Conservation (phyloP, 2,888 invertebrate genomes). For the Eupithecia abbreviata region DNA sequence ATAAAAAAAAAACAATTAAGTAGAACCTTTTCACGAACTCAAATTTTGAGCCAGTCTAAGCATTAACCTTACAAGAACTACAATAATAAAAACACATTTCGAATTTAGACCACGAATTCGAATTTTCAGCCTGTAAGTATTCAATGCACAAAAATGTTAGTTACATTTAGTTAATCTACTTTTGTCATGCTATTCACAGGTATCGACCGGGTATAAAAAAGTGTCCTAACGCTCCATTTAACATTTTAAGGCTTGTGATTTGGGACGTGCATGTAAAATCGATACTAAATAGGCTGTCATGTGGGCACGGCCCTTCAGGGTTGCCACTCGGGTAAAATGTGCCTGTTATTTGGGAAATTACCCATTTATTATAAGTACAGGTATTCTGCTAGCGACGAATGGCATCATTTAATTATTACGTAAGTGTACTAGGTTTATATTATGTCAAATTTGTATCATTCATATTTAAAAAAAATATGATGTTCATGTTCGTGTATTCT, state of each 20-base stretch:
- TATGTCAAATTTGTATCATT: no score
- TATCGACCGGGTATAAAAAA: conserved; percentile 51
- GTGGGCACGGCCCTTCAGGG: conserved; percentile 17
- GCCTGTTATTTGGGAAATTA: conserved; percentile 20
- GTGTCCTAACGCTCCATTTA: conserved; percentile 50
- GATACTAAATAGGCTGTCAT: conserved; percentile 29
- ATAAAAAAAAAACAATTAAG: no score
- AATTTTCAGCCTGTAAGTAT: conserved; percentile 28
- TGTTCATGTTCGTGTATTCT: no score
- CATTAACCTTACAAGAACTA: background rate
- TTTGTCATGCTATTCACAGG: conserved; percentile 46
- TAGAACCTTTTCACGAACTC: no score
- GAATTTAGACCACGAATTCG: conserved; percentile 30
- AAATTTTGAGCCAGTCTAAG: background rate
- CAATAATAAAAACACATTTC: conserved; percentile 5
- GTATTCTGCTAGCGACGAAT: background rate
- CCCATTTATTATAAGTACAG: background rate
- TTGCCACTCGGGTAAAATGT: conserved; percentile 24
- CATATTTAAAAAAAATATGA: no score
- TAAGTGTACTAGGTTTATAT: background rate
- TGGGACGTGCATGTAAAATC: conserved; percentile 34
- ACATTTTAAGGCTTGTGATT: conserved; percentile 54
- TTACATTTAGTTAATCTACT: conserved; percentile 32
- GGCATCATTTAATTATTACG: background rate
- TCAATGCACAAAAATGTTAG: conserved; percentile 32